Evolutionary conservation across 2,888 invertebrate species (phyloP).

Genomic region (Tigriopus californicus): DNA sequence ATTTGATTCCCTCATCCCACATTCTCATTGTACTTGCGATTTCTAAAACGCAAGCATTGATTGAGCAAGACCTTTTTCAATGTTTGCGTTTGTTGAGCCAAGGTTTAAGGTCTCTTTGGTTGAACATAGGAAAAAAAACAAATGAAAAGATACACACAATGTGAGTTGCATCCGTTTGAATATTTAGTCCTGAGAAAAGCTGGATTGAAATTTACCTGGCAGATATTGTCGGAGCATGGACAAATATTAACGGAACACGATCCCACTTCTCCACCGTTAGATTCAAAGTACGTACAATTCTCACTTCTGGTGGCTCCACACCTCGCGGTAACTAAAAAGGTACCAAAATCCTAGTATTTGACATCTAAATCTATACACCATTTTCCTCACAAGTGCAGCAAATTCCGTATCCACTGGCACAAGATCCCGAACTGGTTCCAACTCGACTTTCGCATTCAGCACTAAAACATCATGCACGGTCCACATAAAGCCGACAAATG

Average conservation of each 20-base stretch:
- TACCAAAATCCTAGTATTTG: background rate
- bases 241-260: background rate
- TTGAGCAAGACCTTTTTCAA: too few species aligned
- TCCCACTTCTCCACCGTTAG: background rate
- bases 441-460: background rate
- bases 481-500: too few species aligned
- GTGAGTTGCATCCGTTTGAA: background rate
- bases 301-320: background rate
- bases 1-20: too few species aligned
- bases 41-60: too few species aligned
- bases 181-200: too few species aligned
- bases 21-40: too few species aligned
- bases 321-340: background rate
- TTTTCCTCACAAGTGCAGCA: conserved; percentile 5
- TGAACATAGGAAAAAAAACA: background rate
- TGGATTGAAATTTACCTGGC: too few species aligned
- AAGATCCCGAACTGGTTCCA: conserved; percentile 2
- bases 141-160: background rate
- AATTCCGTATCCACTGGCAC: conserved; percentile 9
- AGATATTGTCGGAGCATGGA: background rate
- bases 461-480: background rate
- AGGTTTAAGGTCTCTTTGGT: too few species aligned
- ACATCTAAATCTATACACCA: too few species aligned
- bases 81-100: too few species aligned
- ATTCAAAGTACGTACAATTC: conserved; percentile 10